phyloP scores from a whole-genome alignment of 1,140 invertebrate genomes.

The Odontomachus brunneus region DNA sequence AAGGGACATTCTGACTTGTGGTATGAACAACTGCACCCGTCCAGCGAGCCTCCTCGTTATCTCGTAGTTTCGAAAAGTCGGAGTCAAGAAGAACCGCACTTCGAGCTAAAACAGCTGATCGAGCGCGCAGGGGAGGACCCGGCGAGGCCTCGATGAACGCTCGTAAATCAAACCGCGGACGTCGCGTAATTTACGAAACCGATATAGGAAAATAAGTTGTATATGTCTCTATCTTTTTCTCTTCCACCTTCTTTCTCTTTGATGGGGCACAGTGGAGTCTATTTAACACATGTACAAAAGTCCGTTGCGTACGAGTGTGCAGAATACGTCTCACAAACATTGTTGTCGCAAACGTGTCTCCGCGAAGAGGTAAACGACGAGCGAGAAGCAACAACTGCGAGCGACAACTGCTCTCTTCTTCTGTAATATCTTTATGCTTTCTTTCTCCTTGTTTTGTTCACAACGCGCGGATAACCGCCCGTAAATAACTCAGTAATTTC shows the following conservation, averaged over 20 bases:
- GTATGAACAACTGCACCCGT: no score
- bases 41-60: constrained; percentile 8
- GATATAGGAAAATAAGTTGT: constrained; percentile 36
- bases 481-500: no score
- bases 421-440: no score
- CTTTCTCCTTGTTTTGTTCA: no score
- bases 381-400: no score
- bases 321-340: neutral
- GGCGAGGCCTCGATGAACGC: neutral
- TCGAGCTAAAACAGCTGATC: neutral
- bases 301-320: constrained; percentile 43
- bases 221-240: no score
- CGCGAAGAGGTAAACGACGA: no score
- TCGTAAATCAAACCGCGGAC: constrained; percentile 4
- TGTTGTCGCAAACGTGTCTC: neutral
- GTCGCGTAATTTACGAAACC: constrained; percentile 18
- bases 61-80: neutral
- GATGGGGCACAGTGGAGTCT: constrained; percentile 41
- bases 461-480: no score
- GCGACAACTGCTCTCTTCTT: no score
- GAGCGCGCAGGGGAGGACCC: neutral
- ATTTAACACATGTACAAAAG: constrained; percentile 80
- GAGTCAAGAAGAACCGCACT: neutral
- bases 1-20: no score
- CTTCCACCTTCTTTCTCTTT: no score